Conservation (phyloP, 1,140 invertebrate species). For the Brachionus paranguensis region DNA sequence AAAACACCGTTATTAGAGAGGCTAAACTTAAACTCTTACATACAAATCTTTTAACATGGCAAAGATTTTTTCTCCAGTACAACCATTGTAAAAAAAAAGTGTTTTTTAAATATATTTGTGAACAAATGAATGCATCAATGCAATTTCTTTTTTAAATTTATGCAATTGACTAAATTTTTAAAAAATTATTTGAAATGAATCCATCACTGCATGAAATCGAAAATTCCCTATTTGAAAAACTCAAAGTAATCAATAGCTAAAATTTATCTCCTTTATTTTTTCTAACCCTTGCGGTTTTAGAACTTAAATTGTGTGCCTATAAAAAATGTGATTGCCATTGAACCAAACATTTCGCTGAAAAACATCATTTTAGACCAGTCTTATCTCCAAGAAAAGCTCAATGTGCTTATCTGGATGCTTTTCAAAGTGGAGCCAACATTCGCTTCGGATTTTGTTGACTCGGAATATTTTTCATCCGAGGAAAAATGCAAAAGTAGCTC, state of each 20-base stretch:
- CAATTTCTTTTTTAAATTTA: not conserved
- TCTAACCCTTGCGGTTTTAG: not conserved
- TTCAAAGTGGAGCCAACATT: not conserved
- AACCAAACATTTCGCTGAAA: not conserved
- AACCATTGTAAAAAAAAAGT: too few relatives aligned
- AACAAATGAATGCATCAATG: too few relatives aligned
- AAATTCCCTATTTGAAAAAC: not conserved
- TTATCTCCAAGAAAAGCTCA: not conserved
- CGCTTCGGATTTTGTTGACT: not conserved
- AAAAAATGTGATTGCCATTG: not conserved
- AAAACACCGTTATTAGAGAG: too few relatives aligned
- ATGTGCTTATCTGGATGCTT: not conserved
- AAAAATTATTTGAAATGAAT: not conserved
- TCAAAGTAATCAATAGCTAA: not conserved
- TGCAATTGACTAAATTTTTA: not conserved
- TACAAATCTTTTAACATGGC: too few relatives aligned
- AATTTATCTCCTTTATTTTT: not conserved
- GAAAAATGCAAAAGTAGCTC: not conserved
- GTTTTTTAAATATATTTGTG: too few relatives aligned
- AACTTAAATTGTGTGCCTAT: not conserved
- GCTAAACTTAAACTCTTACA: too few relatives aligned
- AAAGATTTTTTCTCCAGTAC: too few relatives aligned
- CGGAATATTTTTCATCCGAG: not conserved
- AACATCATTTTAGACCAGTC: conserved; percentile 10
- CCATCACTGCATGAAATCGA: not conserved